Percentiles rank a stretch among this genome's conserved stretches.
phyloP scores from a whole-genome alignment of 2,888 invertebrate genomes.

The Antheraea yamamai region DNA sequence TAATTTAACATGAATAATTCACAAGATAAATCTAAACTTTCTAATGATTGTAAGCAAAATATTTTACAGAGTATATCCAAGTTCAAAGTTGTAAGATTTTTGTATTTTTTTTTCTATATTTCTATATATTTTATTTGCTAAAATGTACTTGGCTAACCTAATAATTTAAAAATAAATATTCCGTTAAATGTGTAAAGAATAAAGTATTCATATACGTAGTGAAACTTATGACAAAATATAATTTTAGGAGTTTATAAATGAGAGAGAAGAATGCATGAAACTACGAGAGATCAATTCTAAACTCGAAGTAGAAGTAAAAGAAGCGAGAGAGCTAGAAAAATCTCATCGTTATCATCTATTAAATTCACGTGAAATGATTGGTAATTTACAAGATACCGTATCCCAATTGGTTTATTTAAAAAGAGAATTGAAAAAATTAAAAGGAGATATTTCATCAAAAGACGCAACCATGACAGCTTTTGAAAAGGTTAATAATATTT shows the following conservation, averaged over 20 bases:
- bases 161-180: not conserved
- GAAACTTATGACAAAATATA: not conserved
- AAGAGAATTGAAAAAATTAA: slow-evolving; percentile 64
- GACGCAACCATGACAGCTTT: slow-evolving; percentile 49
- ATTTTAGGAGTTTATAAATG: slow-evolving; percentile 41
- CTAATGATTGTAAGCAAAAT: slow-evolving; percentile 54
- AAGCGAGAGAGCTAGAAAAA: slow-evolving; percentile 67
- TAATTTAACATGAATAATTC: slow-evolving; percentile 3
- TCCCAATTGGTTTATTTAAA: slow-evolving; percentile 71
- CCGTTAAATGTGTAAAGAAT: not conserved
- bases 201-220: not conserved
- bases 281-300: slow-evolving; percentile 59
- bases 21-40: slow-evolving; percentile 21
- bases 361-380: slow-evolving; percentile 72
- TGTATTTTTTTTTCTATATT: not conserved
- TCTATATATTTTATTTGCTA: not conserved
- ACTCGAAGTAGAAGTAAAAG: slow-evolving; percentile 63
- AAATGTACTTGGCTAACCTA: not conserved
- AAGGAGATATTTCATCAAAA: slow-evolving; percentile 58
- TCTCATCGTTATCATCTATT: slow-evolving; percentile 70
- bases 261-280: slow-evolving; percentile 62
- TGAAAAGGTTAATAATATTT: slow-evolving; percentile 50
- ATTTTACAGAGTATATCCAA: slow-evolving; percentile 57
- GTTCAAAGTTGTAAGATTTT: slow-evolving; percentile 64
- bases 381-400: slow-evolving; percentile 70